These are phyloP conservation scores for Nibea coibor DNA, from an alignment of 2,113 vertebrate species.

Conservation along the genomic window DNA sequence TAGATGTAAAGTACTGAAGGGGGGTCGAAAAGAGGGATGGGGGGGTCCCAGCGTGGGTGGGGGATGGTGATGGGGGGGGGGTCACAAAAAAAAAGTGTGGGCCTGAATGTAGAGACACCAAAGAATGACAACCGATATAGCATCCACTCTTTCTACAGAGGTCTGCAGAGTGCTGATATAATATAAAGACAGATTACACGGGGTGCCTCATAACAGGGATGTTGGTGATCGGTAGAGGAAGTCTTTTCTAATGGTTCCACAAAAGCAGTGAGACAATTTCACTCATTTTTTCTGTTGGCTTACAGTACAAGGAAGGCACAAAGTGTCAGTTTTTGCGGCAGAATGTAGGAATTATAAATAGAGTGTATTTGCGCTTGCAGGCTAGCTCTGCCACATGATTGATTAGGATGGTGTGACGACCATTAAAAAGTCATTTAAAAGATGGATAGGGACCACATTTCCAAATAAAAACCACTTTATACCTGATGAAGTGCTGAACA, in stretches of 20 bases:
- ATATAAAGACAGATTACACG: constrained; percentile 26
- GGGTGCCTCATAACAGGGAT: constrained; percentile 20
- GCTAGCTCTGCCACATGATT: constrained; percentile 80
- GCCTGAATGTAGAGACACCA: constrained; percentile 29
- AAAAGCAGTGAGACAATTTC: constrained; percentile 41
- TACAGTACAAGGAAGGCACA: constrained; percentile 41
- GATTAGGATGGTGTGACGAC: constrained; percentile 84
- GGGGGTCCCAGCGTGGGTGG: constrained; percentile 24
- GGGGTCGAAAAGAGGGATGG: constrained; percentile 13
- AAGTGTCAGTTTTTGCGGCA: constrained; percentile 59
- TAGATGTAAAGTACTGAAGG: constrained; percentile 80
- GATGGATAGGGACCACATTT: constrained; percentile 87
- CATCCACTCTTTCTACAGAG: constrained; percentile 3
- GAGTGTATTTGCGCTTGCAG: constrained; percentile 75
- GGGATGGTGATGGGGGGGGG: constrained; percentile 52
- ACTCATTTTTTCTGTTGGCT: constrained; percentile 29
- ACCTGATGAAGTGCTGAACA: constrained; percentile 86
- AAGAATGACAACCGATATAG: constrained; percentile 45
- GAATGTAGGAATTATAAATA: constrained; percentile 78
- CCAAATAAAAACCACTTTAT: constrained; percentile 86
- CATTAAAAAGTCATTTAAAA: constrained; percentile 90
- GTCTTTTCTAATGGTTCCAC: constrained; percentile 37
- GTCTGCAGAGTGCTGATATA: constrained; percentile 4
- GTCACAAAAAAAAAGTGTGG: constrained; percentile 54
- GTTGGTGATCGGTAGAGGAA: constrained; percentile 14